Percentiles rank a stretch among this genome's conserved stretches.
Evolutionary conservation across 2,888 invertebrate species (phyloP).

Genomic region (Dryadula phaetusa): DNA sequence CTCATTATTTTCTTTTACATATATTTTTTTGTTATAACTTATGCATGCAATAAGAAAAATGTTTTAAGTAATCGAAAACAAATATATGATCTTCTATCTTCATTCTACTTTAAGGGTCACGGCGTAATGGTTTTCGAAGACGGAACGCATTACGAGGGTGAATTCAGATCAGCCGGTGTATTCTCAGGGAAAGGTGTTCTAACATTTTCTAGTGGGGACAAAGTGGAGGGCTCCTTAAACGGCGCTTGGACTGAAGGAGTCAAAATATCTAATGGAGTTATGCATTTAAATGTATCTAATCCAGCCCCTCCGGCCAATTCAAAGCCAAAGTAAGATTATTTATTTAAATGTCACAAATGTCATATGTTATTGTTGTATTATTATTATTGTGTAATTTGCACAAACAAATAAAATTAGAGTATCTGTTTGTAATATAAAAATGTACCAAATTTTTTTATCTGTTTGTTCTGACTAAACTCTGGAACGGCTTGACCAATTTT

Average conservation of each 20-base stretch:
- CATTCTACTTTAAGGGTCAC: slow-evolving; percentile 86
- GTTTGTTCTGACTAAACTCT: no score
- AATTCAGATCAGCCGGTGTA: slow-evolving; percentile 91
- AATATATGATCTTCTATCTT: not conserved
- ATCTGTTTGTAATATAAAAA: no score
- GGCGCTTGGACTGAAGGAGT: slow-evolving; percentile 92
- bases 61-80: no score
- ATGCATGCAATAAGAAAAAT: no score
- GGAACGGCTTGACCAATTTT: no score
- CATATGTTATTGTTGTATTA: no score
- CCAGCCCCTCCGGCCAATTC: slow-evolving; percentile 82
- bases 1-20: no score
- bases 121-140: slow-evolving; percentile 95
- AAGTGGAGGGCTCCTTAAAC: slow-evolving; percentile 88
- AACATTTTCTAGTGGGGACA: slow-evolving; percentile 91
- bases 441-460: no score
- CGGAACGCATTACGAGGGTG: slow-evolving; percentile 95
- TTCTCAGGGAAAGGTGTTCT: slow-evolving; percentile 92
- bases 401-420: no score
- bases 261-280: slow-evolving; percentile 89
- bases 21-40: no score
- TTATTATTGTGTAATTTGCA: no score
- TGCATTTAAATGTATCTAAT: slow-evolving; percentile 86
- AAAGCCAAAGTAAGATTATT: slow-evolving; percentile 82
- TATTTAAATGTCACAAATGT: no score